A percentile compares a stretch with the other conserved stretches of the same genome.
Conservation (phyloP, 1,140 invertebrate genomes). For the Anthonomus grandis region DNA sequence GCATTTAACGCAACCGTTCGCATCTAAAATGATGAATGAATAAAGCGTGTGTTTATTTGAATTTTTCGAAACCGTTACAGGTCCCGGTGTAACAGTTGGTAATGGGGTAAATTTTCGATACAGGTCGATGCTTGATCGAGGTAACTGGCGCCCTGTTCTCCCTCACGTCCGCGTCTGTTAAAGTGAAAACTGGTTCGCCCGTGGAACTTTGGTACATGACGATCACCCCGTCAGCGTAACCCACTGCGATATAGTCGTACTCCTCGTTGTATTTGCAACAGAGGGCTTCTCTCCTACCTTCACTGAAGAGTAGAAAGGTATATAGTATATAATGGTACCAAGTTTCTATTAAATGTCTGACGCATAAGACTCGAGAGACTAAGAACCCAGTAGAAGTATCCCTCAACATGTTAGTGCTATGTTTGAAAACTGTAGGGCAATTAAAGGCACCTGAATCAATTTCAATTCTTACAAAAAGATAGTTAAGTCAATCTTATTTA, state of each 20-base stretch:
- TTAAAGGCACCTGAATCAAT: too few relatives aligned
- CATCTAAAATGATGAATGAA: constrained; percentile 50
- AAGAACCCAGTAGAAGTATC: background rate
- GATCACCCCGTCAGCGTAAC: constrained; percentile 56
- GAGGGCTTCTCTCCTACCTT: constrained; percentile 53
- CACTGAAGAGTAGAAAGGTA: constrained; percentile 44
- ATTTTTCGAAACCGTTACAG: constrained; percentile 49
- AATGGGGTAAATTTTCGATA: constrained; percentile 55
- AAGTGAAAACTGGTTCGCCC: constrained; percentile 46
- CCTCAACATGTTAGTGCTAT: background rate
- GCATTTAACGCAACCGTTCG: constrained; percentile 60
- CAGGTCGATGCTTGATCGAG: constrained; percentile 56
- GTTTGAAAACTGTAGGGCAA: too few relatives aligned
- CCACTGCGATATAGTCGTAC: constrained; percentile 54
- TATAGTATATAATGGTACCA: background rate
- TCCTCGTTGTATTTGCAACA: constrained; percentile 61
- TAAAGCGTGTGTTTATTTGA: background rate
- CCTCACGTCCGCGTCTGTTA: constrained; percentile 55
- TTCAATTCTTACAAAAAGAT: too few relatives aligned
- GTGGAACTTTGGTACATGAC: constrained; percentile 52
- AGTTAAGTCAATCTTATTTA: too few relatives aligned
- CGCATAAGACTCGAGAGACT: background rate
- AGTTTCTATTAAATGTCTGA: too few relatives aligned
- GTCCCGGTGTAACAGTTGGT: constrained; percentile 55
- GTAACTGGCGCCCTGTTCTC: constrained; percentile 55